These are phyloP conservation scores for Deroplatys truncata DNA, from an alignment of 2,888 invertebrate genomes.

Conservation along the genomic window DNA sequence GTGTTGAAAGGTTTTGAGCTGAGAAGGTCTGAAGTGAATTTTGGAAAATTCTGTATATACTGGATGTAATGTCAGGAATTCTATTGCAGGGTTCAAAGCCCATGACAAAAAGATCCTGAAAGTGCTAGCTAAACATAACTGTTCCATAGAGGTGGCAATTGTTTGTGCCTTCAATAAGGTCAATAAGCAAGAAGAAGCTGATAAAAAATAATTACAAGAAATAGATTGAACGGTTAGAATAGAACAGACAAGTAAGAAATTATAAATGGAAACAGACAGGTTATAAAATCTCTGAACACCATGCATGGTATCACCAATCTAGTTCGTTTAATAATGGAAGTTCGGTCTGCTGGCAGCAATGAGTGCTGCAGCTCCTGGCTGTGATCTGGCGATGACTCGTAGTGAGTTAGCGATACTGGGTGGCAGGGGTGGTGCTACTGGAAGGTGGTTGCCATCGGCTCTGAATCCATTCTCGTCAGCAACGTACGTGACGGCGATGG, in stretches of 20 bases:
- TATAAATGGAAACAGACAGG: background rate
- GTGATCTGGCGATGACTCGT: constrained; percentile 24
- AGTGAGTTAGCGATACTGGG: constrained; percentile 34
- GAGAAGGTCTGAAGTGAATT: too few relatives aligned
- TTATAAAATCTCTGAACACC: background rate
- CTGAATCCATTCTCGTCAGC: constrained; percentile 50
- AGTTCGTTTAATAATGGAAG: background rate
- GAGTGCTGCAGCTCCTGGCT: constrained; percentile 10
- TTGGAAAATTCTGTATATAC: too few relatives aligned
- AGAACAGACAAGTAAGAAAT: too few relatives aligned
- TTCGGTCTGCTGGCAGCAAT: background rate
- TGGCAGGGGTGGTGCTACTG: constrained; percentile 45
- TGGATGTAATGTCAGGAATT: too few relatives aligned
- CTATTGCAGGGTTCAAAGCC: too few relatives aligned
- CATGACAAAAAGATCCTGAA: too few relatives aligned
- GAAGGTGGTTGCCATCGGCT: constrained; percentile 49
- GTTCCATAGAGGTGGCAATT: too few relatives aligned
- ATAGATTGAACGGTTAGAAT: background rate
- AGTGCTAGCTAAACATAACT: too few relatives aligned
- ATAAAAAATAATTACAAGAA: too few relatives aligned
- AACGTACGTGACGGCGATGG: constrained; percentile 51
- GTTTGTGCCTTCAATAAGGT: too few relatives aligned
- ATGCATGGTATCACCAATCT: background rate
- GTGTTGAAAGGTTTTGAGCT: too few relatives aligned
- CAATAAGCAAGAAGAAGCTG: too few relatives aligned